Conservation (phyloP, 2,888 invertebrate genomes). For the Melanargia galathea region DNA sequence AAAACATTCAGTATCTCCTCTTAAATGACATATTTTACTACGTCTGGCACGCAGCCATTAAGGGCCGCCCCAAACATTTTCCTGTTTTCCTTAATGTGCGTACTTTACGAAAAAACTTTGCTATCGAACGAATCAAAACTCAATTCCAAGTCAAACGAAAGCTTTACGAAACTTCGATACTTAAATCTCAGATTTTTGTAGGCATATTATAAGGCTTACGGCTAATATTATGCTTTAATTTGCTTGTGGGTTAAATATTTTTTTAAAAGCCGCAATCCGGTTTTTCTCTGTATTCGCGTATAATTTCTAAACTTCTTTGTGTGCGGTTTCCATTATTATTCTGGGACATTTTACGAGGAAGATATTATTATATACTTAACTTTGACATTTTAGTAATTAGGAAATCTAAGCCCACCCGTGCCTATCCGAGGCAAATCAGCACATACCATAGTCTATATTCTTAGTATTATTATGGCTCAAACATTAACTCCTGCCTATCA, state of each 20-base stretch:
- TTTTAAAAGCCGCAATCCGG: too few species aligned
- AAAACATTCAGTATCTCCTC: slow-evolving; percentile 40
- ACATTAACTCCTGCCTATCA: too few species aligned
- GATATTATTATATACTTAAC: too few species aligned
- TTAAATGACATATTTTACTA: slow-evolving; percentile 53
- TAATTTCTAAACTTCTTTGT: too few species aligned
- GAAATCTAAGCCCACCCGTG: too few species aligned
- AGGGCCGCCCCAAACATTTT: slow-evolving; percentile 26
- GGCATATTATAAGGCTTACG: slow-evolving; percentile 3
- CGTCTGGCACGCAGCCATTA: slow-evolving; percentile 40
- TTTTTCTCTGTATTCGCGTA: too few species aligned
- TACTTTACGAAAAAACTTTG: slow-evolving; percentile 29
- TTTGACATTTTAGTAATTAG: too few species aligned
- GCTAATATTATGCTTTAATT: slow-evolving; percentile 1
- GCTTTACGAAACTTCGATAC: slow-evolving; percentile 23
- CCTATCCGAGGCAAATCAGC: too few species aligned
- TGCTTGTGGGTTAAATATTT: background rate
- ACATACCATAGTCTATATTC: too few species aligned
- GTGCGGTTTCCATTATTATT: too few species aligned
- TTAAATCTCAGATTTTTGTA: slow-evolving; percentile 5
- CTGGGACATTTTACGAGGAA: too few species aligned
- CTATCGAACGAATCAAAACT: slow-evolving; percentile 30
- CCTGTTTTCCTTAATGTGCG: slow-evolving; percentile 30
- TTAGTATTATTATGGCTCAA: too few species aligned
- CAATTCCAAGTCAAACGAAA: slow-evolving; percentile 20